Evolutionary conservation across 2,888 invertebrate genomes (phyloP).

Genomic region (Andrena hattorfiana): DNA sequence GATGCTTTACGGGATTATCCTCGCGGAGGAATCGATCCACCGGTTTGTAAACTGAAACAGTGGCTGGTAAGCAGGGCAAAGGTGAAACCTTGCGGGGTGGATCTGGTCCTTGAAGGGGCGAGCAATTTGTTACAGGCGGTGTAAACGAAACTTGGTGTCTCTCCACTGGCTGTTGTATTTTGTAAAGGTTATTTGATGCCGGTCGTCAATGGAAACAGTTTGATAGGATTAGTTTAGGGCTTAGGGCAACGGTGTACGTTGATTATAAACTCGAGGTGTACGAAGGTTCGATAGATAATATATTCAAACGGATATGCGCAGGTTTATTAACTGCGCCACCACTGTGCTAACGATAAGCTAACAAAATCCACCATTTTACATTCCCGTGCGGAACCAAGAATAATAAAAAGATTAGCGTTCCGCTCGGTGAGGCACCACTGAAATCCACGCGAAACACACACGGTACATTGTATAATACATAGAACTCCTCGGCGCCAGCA

Average conservation of each 20-base stretch:
- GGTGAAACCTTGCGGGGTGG: background rate
- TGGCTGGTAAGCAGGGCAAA: background rate
- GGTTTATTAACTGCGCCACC: constrained; percentile 25
- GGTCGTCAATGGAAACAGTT: no score
- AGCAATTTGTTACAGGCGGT: background rate
- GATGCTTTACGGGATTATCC: constrained; percentile 49
- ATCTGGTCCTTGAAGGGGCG: background rate
- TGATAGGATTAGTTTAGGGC: no score
- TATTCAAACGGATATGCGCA: constrained; percentile 11
- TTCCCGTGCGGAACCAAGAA: constrained; percentile 10
- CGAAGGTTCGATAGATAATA: background rate
- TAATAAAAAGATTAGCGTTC: constrained; percentile 21
- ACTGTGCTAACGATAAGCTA: background rate
- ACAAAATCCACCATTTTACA: constrained; percentile 8
- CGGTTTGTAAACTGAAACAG: constrained; percentile 21
- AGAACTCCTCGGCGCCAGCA: background rate
- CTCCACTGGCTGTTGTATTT: no score
- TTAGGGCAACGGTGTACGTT: no score
- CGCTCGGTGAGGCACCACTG: constrained; percentile 12
- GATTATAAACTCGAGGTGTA: no score
- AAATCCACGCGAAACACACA: background rate
- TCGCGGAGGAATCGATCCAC: constrained; percentile 54
- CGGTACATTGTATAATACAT: background rate
- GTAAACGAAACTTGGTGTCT: no score
- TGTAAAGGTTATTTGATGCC: no score